These are phyloP conservation scores for Zeuzera pyrina DNA, from an alignment of 2,888 invertebrate genomes.

Conservation along the genomic window DNA sequence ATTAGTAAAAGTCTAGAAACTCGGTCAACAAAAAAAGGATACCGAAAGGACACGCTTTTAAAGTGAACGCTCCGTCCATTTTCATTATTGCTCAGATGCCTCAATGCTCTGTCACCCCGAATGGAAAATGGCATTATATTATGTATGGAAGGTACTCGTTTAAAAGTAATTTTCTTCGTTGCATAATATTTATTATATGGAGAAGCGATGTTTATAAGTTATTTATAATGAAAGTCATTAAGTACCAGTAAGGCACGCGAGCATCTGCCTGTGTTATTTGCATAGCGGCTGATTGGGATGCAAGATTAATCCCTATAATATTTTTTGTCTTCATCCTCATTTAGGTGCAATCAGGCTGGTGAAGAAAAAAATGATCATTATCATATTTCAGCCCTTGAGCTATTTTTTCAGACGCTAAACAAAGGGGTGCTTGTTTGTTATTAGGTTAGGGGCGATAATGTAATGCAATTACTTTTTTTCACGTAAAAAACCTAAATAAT, in stretches of 20 bases:
- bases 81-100: no score
- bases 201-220: no score
- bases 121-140: no score
- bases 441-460: conserved; percentile 71
- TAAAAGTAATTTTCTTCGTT: no score
- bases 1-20: no score
- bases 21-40: no score
- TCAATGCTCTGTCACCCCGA: no score
- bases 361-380: conserved; percentile 65
- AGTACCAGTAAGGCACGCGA: conserved; percentile 43
- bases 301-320: conserved; percentile 67
- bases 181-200: no score
- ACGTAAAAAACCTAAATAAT: conserved; percentile 45
- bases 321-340: conserved; percentile 68
- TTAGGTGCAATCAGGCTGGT: conserved; percentile 64
- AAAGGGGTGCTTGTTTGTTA: conserved; percentile 69
- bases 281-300: conserved; percentile 63
- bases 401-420: conserved; percentile 67
- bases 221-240: conserved; percentile 32
- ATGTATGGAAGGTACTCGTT: no score
- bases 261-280: conserved; percentile 64
- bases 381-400: conserved; percentile 70
- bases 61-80: no score
- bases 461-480: conserved; percentile 65
- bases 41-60: no score